These are phyloP conservation scores for Phytoseiulus persimilis DNA, from an alignment of 2,888 invertebrate genomes.

Conservation along the genomic window DNA sequence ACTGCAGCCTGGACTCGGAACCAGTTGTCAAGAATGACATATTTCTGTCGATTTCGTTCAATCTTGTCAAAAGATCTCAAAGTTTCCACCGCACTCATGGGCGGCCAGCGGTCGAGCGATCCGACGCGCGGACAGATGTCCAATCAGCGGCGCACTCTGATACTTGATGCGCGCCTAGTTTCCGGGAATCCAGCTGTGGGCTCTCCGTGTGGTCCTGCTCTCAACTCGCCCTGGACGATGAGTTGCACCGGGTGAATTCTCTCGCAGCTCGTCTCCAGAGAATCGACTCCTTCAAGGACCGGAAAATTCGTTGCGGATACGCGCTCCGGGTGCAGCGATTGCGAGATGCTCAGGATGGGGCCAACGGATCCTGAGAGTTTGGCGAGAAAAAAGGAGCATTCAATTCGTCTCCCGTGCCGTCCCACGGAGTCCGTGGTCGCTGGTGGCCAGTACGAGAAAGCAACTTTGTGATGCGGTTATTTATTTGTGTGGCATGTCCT, in stretches of 20 bases:
- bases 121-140: neutral
- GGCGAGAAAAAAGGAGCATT: neutral
- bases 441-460: neutral
- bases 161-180: neutral
- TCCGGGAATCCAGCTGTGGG: neutral
- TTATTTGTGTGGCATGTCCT: conserved; percentile 32
- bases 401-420: neutral
- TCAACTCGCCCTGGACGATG: too few relatives aligned
- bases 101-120: neutral
- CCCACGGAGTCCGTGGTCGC: too few relatives aligned
- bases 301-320: too few relatives aligned
- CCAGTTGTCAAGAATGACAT: neutral
- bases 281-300: too few relatives aligned
- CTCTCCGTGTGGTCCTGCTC: neutral
- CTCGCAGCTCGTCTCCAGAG: too few relatives aligned
- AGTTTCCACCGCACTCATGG: neutral
- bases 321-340: too few relatives aligned
- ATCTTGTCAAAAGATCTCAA: neutral
- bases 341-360: too few relatives aligned
- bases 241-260: too few relatives aligned
- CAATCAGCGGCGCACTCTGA: neutral
- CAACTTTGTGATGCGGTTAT: conserved; percentile 25
- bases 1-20: neutral
- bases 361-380: neutral
- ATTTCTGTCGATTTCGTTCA: neutral